A percentile compares a stretch with the other conserved stretches of the same genome.
These are phyloP conservation scores for Mystacornis crossleyi DNA, from an alignment of 2,113 vertebrate species.

Conservation along the genomic window DNA sequence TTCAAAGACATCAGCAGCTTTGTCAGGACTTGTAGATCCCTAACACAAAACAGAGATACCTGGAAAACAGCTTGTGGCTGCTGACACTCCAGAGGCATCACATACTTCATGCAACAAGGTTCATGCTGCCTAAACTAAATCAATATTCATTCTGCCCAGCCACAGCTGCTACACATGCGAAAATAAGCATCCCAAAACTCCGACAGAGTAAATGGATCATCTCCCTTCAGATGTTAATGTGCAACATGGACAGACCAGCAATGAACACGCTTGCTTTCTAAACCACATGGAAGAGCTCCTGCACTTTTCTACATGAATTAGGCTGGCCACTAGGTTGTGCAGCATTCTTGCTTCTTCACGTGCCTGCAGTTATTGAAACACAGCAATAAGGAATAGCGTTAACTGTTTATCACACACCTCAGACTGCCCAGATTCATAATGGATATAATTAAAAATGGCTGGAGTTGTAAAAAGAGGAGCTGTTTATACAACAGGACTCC, in stretches of 20 bases:
- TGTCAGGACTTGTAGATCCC: neutral
- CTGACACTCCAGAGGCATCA: neutral
- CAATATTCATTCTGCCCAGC: neutral
- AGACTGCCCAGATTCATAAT: neutral
- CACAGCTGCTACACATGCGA: neutral
- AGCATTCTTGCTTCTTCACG: neutral
- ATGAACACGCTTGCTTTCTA: neutral
- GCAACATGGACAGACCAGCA: neutral
- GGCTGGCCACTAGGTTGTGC: neutral
- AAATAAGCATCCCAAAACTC: neutral
- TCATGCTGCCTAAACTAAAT: neutral
- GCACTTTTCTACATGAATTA: neutral
- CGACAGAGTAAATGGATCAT: neutral
- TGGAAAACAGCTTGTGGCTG: neutral
- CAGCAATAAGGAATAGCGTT: neutral
- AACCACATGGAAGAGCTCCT: neutral
- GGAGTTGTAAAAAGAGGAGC: neutral
- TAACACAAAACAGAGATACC: neutral
- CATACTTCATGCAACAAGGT: neutral
- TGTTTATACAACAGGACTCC: neutral
- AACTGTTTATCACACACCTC: neutral
- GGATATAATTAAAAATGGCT: neutral
- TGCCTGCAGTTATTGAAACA: neutral
- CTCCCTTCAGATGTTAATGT: neutral
- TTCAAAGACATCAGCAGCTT: slow-evolving; percentile 35